These are phyloP conservation scores for Drosophila setosimentum DNA, from an alignment of 2,888 invertebrate genomes.

Conservation along the genomic window DNA sequence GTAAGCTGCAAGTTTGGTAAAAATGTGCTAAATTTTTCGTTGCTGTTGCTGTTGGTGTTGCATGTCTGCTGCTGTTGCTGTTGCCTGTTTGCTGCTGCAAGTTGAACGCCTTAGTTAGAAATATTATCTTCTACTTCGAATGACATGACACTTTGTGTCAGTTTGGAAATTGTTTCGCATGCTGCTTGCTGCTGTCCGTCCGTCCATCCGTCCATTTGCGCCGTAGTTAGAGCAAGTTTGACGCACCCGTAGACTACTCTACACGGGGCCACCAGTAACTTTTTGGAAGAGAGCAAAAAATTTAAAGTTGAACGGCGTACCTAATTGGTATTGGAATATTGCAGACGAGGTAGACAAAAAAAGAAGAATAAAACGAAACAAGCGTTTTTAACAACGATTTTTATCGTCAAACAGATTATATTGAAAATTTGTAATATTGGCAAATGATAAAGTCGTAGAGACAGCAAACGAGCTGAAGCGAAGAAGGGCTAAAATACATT, in stretches of 20 bases:
- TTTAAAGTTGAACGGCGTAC: constrained; percentile 41
- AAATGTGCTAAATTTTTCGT: constrained; percentile 40
- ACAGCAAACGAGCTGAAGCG: background rate
- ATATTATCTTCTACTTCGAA: constrained; percentile 75
- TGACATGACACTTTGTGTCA: constrained; percentile 79
- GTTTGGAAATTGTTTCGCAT: constrained; percentile 70
- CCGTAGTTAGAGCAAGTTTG: constrained; percentile 52
- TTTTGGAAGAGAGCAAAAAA: constrained; percentile 26
- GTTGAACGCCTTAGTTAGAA: constrained; percentile 56
- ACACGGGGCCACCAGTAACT: constrained; percentile 20
- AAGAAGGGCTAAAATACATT: constrained; percentile 44
- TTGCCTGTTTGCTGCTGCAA: constrained; percentile 23
- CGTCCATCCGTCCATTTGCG: constrained; percentile 21
- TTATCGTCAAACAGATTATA: constrained; percentile 6
- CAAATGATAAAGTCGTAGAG: constrained; percentile 5
- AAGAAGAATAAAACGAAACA: background rate
- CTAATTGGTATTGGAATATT: constrained; percentile 78
- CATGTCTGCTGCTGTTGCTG: constrained; percentile 19
- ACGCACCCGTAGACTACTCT: constrained; percentile 2
- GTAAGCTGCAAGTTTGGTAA: constrained; percentile 42
- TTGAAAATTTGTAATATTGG: constrained; percentile 13
- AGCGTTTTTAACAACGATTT: background rate
- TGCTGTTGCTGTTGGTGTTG: constrained; percentile 23
- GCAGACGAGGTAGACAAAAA: constrained; percentile 4
- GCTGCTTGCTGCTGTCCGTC: constrained; percentile 24